phyloP scores from a whole-genome alignment of 37 sponge, comb jelly and placozoan species.

The Cladorhizidae sp. region DNA sequence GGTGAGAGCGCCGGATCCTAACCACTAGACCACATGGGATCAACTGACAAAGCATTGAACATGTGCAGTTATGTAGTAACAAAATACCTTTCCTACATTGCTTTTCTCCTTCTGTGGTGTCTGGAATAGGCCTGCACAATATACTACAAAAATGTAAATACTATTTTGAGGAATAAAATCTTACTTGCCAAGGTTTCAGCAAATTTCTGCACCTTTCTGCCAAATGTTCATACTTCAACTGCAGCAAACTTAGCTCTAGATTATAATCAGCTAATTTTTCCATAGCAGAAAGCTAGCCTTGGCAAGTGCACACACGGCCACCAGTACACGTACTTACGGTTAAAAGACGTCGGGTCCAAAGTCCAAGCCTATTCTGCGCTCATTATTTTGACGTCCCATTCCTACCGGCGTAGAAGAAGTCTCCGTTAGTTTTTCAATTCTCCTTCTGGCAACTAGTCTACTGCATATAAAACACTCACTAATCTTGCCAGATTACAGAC shows the following conservation, averaged over 20 bases:
- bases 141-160: neutral
- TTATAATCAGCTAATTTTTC: neutral
- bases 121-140: constrained; percentile 20
- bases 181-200: constrained; percentile 38
- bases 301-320: too few species aligned
- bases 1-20: constrained; percentile 89
- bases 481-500: too few species aligned
- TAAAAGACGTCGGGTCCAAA: too few species aligned
- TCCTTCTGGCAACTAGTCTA: too few species aligned
- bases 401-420: too few species aligned
- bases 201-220: constrained; percentile 19
- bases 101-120: neutral
- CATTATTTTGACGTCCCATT: too few species aligned
- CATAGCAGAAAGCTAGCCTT: neutral
- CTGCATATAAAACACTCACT: too few species aligned
- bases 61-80: neutral
- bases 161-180: neutral
- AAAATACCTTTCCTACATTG: neutral
- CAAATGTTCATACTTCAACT: constrained; percentile 54
- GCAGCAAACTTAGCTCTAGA: constrained; percentile 17
- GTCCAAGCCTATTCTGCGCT: too few species aligned
- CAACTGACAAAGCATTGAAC: neutral
- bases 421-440: too few species aligned
- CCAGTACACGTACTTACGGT: too few species aligned
- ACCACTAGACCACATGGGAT: constrained; percentile 91